Evolutionary conservation across 30 jellyfish, hydroid and myxozoan genomes (phyloP), one percentile per base, ranked within the genome.

Genomic region (Cassiopea andromeda): DNA sequence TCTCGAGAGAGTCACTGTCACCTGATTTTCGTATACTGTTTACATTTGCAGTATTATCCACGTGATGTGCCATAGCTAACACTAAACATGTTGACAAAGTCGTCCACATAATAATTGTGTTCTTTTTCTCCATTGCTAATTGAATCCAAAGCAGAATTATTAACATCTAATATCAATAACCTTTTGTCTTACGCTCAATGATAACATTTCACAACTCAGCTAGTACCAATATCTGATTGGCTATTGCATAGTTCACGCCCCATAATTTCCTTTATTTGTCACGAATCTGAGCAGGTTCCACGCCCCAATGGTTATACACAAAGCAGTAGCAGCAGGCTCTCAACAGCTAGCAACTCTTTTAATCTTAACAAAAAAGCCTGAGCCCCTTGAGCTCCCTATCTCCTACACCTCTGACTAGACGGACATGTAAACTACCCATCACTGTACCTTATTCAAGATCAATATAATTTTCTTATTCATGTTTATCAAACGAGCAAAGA

Each of bases 181-280:
- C 79, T 70, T 16, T 14, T 70, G 79, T 1, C 58, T 19, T 68
- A 80, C 80, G 48, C 80, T 60, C 81, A 84, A 67, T 82, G 66
- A 73, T 76, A 79, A 59, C 64, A 60, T 77, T 72, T 44, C 81
- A 45, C 71, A 44, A 87, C 43, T 10, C 66, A 46, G 70, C 82
- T 7, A 46, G 72, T 87, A 47, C 38, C 38, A 27, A 27, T 27
- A 27, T 27, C 38, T 27, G 38, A 27, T 27, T 27, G 38, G 38
- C 38, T 27, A 27, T 27, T 27, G 38, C 72, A 46, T 48, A 46
- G 76, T 73, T 74, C 87, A 90, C 94, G 94, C 94, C 94, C 94
- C 94, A 81, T 73, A 66, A 78, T 87, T 87, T 78, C 85, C 89
- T 68, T 43, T 83, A 70, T 77, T 87, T 86, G 93, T 86, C 14